Conservation (phyloP, 2,113 vertebrate genomes). For the Rhineura floridana region DNA sequence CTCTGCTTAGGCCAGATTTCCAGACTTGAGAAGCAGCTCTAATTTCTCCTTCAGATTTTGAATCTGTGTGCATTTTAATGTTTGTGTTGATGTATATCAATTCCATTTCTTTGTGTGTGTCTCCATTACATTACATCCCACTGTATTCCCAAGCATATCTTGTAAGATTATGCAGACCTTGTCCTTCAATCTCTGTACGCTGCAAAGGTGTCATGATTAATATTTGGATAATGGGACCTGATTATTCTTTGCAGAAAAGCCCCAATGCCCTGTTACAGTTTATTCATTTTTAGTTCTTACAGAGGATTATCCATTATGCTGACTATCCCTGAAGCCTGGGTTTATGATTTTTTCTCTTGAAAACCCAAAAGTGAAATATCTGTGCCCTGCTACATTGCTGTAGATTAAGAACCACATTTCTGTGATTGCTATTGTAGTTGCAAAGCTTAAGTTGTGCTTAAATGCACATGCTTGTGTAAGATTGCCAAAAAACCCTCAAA, state of each 20-base stretch:
- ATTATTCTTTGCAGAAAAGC: slow-evolving; percentile 19
- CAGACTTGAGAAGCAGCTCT: not conserved
- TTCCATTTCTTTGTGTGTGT: slow-evolving; percentile 62
- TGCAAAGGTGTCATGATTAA: slow-evolving; percentile 9
- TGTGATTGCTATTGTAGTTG: not conserved
- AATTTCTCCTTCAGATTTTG: slow-evolving; percentile 36
- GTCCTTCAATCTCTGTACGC: not conserved
- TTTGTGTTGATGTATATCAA: slow-evolving; percentile 54
- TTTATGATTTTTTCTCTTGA: slow-evolving; percentile 22
- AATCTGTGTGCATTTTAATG: slow-evolving; percentile 41
- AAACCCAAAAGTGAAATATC: slow-evolving; percentile 4
- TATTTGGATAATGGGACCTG: slow-evolving; percentile 18
- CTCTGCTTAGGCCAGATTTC: slow-evolving; percentile 13
- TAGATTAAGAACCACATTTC: not conserved
- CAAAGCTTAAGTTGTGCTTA: slow-evolving; percentile 6
- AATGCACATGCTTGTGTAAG: slow-evolving; percentile 16
- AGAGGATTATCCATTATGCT: slow-evolving; percentile 1
- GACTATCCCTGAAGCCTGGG: not conserved
- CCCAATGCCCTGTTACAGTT: not conserved
- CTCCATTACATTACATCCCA: slow-evolving; percentile 45
- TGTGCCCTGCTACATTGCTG: slow-evolving; percentile 16
- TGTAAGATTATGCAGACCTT: not conserved
- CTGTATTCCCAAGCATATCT: slow-evolving; percentile 21
- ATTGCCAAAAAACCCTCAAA: not conserved
- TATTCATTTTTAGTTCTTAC: slow-evolving; percentile 5